Conservation (phyloP, 1,140 invertebrate species). For the Himalopsyche phryganea region DNA sequence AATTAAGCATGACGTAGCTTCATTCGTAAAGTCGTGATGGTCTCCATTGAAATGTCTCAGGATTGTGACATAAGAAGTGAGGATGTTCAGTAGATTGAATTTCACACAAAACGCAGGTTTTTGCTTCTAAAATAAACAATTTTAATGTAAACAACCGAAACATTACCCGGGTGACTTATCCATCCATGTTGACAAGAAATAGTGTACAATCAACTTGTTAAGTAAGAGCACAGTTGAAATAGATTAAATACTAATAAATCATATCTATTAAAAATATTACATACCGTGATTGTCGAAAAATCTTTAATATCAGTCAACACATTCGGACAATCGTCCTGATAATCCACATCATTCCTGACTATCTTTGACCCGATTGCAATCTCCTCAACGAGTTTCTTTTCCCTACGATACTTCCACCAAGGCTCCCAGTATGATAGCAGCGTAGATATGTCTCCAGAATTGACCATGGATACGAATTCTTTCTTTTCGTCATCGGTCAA, state of each 20-base stretch:
- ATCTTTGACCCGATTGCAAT: slow-evolving; percentile 33
- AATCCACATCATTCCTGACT: slow-evolving; percentile 34
- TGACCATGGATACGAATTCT: slow-evolving; percentile 66
- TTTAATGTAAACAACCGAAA: slow-evolving; percentile 25
- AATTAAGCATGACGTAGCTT: slow-evolving; percentile 56
- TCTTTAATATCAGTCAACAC: slow-evolving; percentile 48
- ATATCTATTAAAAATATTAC: too few relatives aligned
- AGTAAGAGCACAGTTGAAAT: too few relatives aligned
- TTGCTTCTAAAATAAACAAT: slow-evolving; percentile 58
- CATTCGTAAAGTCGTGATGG: slow-evolving; percentile 56
- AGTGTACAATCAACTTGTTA: too few relatives aligned
- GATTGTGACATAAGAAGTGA: slow-evolving; percentile 64
- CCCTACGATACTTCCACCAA: slow-evolving; percentile 62
- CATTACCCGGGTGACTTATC: slow-evolving; percentile 9
- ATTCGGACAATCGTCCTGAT: slow-evolving; percentile 44
- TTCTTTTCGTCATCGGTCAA: slow-evolving; percentile 64
- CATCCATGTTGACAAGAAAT: too few relatives aligned
- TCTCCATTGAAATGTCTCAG: slow-evolving; percentile 69
- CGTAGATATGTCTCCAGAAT: slow-evolving; percentile 57
- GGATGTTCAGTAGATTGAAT: slow-evolving; percentile 67
- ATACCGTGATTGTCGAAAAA: slow-evolving; percentile 54
- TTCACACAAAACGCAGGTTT: slow-evolving; percentile 60
- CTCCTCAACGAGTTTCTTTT: slow-evolving; percentile 55
- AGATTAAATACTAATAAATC: too few relatives aligned
- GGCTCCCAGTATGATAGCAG: slow-evolving; percentile 66